Base-by-base conservation (phyloP, 2,797 vertebrate species). In the Holocentrus rufus region DNA sequence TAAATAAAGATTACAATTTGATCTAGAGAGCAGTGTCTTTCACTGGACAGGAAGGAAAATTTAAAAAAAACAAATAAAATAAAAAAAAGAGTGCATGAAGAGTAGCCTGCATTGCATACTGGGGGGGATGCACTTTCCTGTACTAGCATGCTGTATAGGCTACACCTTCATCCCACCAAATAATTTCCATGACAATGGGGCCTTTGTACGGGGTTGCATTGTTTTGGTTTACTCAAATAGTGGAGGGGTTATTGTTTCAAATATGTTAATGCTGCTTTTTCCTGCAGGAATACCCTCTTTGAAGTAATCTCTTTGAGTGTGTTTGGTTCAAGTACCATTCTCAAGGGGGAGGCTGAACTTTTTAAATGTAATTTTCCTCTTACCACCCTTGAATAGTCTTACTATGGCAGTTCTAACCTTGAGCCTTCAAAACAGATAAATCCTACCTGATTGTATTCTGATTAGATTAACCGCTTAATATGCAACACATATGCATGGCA, bases 391-490 rank as follows among this genome's bases (percentile, higher is more conserved):
- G 79, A 86, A 82, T 65, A 81, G 69, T 87, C 61, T 59, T 64
- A 74, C 72, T 70, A 59, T 65, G 79, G 79, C 85, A 65, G 74
- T 61, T 85, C 80, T 89, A 91, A 93, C 92, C 93, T 93, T 92
- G 88, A 92, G 86, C 82, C 60, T 81, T 89, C 87, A 89, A 84
- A 89, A 85, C 72, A 74, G 80, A 92, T 92, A 92, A 80, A 90
- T 85, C 88, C 79, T 64, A 17, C 5, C 87, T 89, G 88, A 92
- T 90, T 91, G 88, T 91, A 84, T 91, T 90, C 79, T 92, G 91
- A 93, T 93, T 91, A 91, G 89, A 93, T 92, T 91, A 93, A 84
- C 77, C 50, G 58, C 81, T 87, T 92, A 92, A 92, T 92, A 90
- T 90, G 87, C 80, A 78, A 87, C 87, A 86, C 84, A 90, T 77